phyloP scores from a whole-genome alignment of 2,113 vertebrate genomes.

The Puntigrus tetrazona region DNA sequence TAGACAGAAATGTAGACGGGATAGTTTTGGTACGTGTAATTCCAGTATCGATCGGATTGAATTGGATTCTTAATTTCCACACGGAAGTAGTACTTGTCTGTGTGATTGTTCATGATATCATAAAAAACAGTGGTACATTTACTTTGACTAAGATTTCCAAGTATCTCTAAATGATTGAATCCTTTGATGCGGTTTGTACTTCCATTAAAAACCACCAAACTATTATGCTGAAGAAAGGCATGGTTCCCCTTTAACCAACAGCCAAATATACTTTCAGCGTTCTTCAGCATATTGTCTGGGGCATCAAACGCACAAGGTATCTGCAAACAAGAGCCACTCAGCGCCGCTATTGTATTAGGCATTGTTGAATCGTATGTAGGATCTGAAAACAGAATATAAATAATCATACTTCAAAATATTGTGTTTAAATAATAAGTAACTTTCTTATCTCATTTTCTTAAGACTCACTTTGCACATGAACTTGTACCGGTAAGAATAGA shows the following conservation, averaged over 20 bases:
- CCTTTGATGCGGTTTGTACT: not conserved
- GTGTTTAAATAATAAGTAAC: not conserved
- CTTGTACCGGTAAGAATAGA: not conserved
- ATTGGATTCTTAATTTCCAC: not conserved
- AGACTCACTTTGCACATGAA: not conserved
- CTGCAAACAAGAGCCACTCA: constrained; percentile 43
- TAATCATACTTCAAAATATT: not conserved
- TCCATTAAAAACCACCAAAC: not conserved
- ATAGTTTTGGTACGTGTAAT: not conserved
- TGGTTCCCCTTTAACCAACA: not conserved
- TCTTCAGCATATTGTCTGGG: not conserved
- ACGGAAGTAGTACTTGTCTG: not conserved
- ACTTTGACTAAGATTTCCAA: not conserved
- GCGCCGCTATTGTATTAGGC: not conserved
- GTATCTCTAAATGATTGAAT: not conserved
- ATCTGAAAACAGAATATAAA: too few relatives aligned
- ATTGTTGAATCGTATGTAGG: not conserved
- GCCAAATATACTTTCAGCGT: not conserved
- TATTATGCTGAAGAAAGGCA: rapidly evolving
- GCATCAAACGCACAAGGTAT: constrained; percentile 27
- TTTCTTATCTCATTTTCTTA: not conserved
- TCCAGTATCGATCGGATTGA: too few relatives aligned
- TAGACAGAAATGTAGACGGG: not conserved
- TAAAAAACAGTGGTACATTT: constrained; percentile 33
- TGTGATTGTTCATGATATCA: not conserved